These are phyloP conservation scores for Vireo altiloquus DNA, from an alignment of 2,113 vertebrate genomes.

Conservation along the genomic window DNA sequence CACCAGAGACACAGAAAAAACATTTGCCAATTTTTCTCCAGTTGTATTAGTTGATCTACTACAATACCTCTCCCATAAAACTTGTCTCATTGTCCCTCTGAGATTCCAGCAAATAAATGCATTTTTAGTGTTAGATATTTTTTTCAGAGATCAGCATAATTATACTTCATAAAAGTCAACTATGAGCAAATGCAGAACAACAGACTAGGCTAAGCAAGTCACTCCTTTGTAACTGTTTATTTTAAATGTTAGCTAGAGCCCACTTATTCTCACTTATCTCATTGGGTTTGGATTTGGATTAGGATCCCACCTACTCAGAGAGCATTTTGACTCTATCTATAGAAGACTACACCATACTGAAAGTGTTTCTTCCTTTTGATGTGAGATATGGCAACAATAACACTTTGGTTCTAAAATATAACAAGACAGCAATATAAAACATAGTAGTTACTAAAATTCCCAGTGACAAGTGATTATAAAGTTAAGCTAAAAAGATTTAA, in stretches of 20 bases:
- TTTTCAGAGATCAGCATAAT: background rate
- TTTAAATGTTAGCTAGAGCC: constrained; percentile 44
- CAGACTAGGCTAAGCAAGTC: constrained; percentile 7
- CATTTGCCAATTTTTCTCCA: background rate
- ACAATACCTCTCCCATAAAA: background rate
- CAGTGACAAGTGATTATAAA: background rate
- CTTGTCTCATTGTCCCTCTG: background rate
- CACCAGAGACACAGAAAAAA: background rate
- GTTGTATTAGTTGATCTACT: background rate
- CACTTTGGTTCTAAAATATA: constrained; percentile 46
- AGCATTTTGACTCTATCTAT: constrained; percentile 48
- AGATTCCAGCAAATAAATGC: background rate
- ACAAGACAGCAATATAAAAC: constrained; percentile 18
- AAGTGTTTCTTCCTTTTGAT: constrained; percentile 39
- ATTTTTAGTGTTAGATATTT: background rate
- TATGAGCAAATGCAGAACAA: background rate
- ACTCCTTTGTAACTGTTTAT: constrained; percentile 48
- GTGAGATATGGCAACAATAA: constrained; percentile 52
- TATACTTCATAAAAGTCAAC: background rate
- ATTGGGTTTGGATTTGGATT: constrained; percentile 39
- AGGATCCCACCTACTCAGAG: constrained; percentile 51
- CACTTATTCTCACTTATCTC: constrained; percentile 57
- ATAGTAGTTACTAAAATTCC: constrained; percentile 26
- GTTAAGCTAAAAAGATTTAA: background rate
- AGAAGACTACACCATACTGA: constrained; percentile 49